Base-by-base conservation (phyloP, 1,140 invertebrate species). In the Saccostrea glomerata region DNA sequence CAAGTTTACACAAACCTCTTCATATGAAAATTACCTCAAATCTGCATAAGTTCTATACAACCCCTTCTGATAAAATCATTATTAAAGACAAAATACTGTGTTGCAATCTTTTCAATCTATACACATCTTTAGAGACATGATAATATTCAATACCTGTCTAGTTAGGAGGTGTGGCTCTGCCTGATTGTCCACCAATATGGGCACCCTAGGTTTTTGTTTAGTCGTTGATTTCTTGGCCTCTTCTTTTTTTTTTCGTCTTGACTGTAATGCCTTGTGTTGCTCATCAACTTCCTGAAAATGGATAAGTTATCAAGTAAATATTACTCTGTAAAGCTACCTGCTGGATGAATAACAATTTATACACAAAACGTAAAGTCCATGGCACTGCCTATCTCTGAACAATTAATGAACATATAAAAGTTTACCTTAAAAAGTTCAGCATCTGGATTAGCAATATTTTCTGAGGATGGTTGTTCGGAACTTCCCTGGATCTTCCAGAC, bases 361-460 rank as follows among this genome's bases (percentile, higher is more conserved):
- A 47, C 5, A 47, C 6, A 7, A 47, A 47, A 47, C 9, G 73
- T 30, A 82, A 82, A 40, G 2, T 70, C 9, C 0, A 36, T 4
- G 47, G 17, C 7, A 66, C 20, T 20, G 2, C 47, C 47, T 70
- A 73, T 17, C 2, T 66, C 25, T 47, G 6, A 47, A 47, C 5
- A 47, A n/a, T n/a, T n/a, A n/a, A 47, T 7, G 47, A 47, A 47
- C 9, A 47, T 9, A 47, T 63, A 6, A 63, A 63, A 20, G 58
- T 20, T 63, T 88, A 89, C 88, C 55, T 86, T 60, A 84, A 89
- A 89, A 25, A 89, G 77, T 20, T 73, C 20, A 55, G 25, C 17
- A 23, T 47, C 4, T 66, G 63, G 77, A 40, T 84, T 58, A 47
- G 25, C 17, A 13, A 20, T 11, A 54, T 70, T 66, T 40, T 56